Evolutionary conservation across 2,888 invertebrate species (phyloP), one percentile per base, ranked within the genome.

Genomic region (Itoplectis maculator): DNA sequence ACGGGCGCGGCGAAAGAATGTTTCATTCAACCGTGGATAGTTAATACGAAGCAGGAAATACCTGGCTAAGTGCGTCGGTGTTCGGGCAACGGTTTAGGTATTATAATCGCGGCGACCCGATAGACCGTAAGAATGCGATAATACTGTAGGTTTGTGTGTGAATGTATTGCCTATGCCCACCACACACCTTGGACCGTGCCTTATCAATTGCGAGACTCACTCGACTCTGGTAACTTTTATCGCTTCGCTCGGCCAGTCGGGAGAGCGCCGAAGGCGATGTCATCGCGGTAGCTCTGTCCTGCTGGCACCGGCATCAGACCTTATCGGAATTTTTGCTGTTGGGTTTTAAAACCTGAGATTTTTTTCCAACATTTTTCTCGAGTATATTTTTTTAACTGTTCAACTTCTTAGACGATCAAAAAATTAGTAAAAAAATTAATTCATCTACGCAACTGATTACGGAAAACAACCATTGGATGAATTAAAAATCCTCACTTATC

Each of bases 301-400:
- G 81, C 82, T 79, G 83, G 83, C 81, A 75, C 82, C 81, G 66
- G 63, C 72, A 72, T 84, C 83, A 56, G 56, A 42, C 59, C 20
- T 72, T 63, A 66, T 78, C 69, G 73, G 20, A 69, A 68, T 63
- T 61, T 47, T 40, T 23, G 35, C 37, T n/a, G 56, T n/a, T 8
- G 45, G 9, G 56, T 54, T 29, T 29, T n/a, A n/a, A 29, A 29
- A 29, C 29, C n/a, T n/a, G n/a, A n/a, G n/a, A 29, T 29, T 29
- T 29, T 29, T 29, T 29, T 29, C 5, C 29, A 5, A 2, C 5
- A 5, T 29, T 5, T 29, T 29, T 29, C 29, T 29, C 29, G n/a
- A n/a, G n/a, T 13, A 47, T 47, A n/a, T 15, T 47, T 47, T n/a
- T 47, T 47, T 47, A 47, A 3, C n/a, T n/a, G 45, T 4, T 47